phyloP scores from a whole-genome alignment of 2,797 vertebrate species.

The Pseudochirops cupreus region DNA sequence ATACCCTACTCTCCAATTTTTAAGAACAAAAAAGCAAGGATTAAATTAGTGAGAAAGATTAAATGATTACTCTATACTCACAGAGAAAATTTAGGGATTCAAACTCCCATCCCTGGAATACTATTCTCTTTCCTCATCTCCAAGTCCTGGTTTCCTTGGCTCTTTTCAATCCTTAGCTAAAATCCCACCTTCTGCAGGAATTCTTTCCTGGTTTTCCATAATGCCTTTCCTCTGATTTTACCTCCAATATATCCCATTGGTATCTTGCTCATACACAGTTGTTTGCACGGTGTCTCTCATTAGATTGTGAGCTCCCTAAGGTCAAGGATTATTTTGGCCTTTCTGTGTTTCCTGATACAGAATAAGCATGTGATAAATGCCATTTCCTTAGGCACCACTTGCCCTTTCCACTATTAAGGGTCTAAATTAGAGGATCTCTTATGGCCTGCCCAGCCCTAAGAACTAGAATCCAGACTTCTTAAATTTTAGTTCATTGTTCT shows the following conservation, averaged over 20 bases:
- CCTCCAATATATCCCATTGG: not conserved
- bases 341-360: not conserved
- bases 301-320: not conserved
- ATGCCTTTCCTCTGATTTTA: not conserved
- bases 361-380: not conserved
- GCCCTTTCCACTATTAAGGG: not conserved
- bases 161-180: not conserved
- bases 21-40: not conserved
- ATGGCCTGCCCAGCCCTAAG: not conserved
- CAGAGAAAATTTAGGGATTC: not conserved
- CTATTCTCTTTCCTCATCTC: not conserved
- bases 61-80: not conserved
- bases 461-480: not conserved
- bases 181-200: not conserved
- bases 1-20: slow-evolving; percentile 62
- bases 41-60: not conserved
- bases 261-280: not conserved
- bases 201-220: not conserved
- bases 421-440: not conserved
- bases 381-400: not conserved
- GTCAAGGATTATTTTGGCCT: not conserved
- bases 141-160: not conserved
- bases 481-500: not conserved
- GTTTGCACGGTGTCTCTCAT: not conserved
- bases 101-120: not conserved